phyloP scores from a whole-genome alignment of 2,888 invertebrate genomes.

The Latrodectus elegans region DNA sequence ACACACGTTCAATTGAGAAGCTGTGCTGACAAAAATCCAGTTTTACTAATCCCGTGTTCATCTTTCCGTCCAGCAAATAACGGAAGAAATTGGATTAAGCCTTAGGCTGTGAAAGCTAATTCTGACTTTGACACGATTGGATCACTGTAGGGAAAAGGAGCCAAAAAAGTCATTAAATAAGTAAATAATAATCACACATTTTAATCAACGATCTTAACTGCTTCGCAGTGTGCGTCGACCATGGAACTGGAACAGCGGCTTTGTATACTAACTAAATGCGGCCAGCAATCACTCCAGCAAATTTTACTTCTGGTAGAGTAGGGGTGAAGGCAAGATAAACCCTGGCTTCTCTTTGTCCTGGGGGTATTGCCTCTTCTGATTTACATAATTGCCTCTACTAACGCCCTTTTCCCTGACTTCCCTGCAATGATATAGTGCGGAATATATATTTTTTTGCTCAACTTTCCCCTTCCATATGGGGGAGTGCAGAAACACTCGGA shows the following conservation, averaged over 20 bases:
- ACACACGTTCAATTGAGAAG: too few relatives aligned
- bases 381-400: conserved; percentile 50
- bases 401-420: conserved; percentile 1
- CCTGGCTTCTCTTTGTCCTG: conserved; percentile 26
- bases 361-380: conserved; percentile 54
- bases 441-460: conserved; percentile 4
- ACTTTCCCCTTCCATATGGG: conserved; percentile 6
- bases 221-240: conserved; percentile 10
- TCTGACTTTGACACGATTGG: too few relatives aligned
- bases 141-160: too few relatives aligned
- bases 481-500: conserved; percentile 7
- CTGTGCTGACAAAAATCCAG: background rate
- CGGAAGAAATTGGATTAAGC: conserved; percentile 30
- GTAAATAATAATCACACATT: conserved; percentile 4
- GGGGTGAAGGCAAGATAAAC: conserved; percentile 18
- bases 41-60: conserved; percentile 15
- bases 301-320: background rate
- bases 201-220: conserved; percentile 26
- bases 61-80: background rate
- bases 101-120: conserved; percentile 8
- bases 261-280: conserved; percentile 33
- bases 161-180: too few relatives aligned
- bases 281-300: background rate
- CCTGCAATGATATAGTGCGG: conserved; percentile 27
- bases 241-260: conserved; percentile 15